Base-by-base conservation (phyloP, 2,113 vertebrate genomes). In the Ammodytes dubius region DNA sequence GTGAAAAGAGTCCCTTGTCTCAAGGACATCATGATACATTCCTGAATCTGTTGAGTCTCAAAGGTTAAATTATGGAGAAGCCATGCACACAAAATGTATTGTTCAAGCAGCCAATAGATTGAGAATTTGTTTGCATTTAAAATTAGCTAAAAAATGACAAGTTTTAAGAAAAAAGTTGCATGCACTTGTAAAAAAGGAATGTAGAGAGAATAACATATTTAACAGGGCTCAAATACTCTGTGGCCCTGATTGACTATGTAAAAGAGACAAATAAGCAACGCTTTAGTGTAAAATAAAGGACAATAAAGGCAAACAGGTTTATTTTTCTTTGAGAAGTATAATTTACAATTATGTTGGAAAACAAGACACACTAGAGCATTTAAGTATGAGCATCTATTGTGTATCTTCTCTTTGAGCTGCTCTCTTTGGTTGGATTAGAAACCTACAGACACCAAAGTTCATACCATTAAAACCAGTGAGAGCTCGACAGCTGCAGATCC, bases 401-500 rank as follows among this genome's bases (percentile, higher is more conserved):
- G 27, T 60, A 3, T 59, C 56, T 27, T 15, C 50, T 66, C 10
- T 66, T 14, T 27, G n/a, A 43, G 13, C 6, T 2, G 7, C 7
- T 17, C 0, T 40, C 3, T 50, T 11, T 13, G 1, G 7, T 37
- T 35, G 35, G 7, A 42, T n/a, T 6, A 40, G 5, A 63, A 49
- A 14, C 46, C 13, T 40, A 4, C 43, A 77, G 50, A 64, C 45
- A 43, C 35, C 27, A 65, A 27, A 50, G 45, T 59, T 57, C 19
- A 61, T 67, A 53, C 45, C 68, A 49, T 70, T 45, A 10, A 42
- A 74, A 53, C 58, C 68, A 72, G 45, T 47, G 6, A 3, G 9
- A 47, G 10, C 15, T 57, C 57, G 6, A 42, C 50, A 72, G 69
- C 52, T 65, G 72, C 65, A 42, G 65, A 70, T 49, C 58, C 19